phyloP scores from a whole-genome alignment of 2,888 invertebrate genomes.

The Erpobdella octoculata region DNA sequence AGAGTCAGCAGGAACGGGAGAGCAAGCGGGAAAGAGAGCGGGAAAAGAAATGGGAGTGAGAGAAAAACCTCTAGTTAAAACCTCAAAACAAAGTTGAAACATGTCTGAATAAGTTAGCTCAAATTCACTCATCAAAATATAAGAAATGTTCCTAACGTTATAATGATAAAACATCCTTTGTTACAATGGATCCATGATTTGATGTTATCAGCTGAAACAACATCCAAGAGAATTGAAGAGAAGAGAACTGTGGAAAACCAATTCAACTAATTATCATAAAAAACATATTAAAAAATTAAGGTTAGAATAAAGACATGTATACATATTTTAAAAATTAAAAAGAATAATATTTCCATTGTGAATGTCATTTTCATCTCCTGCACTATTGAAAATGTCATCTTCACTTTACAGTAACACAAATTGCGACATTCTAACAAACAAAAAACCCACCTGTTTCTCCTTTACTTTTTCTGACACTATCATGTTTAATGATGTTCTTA shows the following conservation, averaged over 20 bases:
- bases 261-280: neutral
- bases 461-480: constrained; percentile 43
- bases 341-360: no score
- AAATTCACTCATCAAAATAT: neutral
- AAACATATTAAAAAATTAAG: neutral
- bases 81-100: neutral
- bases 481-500: constrained; percentile 47
- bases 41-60: neutral
- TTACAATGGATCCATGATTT: constrained; percentile 51
- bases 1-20: neutral
- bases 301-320: no score
- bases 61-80: constrained; percentile 4
- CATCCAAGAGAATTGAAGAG: constrained; percentile 44
- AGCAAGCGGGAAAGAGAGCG: neutral
- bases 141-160: constrained; percentile 32
- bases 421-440: neutral
- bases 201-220: constrained; percentile 44
- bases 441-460: constrained; percentile 41
- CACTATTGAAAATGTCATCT: no score
- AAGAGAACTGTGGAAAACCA: constrained; percentile 45
- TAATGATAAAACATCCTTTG: constrained; percentile 50
- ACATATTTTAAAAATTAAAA: no score
- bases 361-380: no score
- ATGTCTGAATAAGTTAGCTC: neutral
- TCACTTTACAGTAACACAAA: neutral